Evolutionary conservation across 2,113 vertebrate genomes (phyloP).

Genomic region (Heliornis fulica): DNA sequence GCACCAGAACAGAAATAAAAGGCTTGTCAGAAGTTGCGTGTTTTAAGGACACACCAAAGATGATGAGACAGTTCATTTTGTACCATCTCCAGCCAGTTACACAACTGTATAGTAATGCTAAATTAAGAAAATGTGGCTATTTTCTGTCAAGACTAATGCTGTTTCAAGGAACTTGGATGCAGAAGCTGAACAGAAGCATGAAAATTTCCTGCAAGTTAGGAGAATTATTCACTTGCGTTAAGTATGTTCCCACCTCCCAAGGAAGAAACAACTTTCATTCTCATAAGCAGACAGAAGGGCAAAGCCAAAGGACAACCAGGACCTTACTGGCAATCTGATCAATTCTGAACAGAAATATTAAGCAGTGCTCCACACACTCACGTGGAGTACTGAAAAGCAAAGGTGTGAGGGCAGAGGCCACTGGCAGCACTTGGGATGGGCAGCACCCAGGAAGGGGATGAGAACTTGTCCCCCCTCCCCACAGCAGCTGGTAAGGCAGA

Average conservation of each 20-base stretch:
- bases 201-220: neutral
- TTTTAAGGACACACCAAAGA: neutral
- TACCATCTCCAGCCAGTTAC: neutral
- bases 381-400: neutral
- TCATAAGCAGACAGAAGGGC: neutral
- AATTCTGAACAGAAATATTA: neutral
- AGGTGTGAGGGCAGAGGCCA: neutral
- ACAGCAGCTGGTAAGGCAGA: neutral
- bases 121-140: neutral
- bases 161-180: conserved; percentile 11
- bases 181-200: neutral
- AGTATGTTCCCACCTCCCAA: neutral
- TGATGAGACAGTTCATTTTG: neutral
- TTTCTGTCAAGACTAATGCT: neutral
- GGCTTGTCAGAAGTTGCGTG: accelerated
- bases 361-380: neutral
- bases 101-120: neutral
- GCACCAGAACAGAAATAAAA: neutral
- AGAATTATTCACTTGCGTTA: neutral
- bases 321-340: neutral
- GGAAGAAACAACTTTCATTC: neutral
- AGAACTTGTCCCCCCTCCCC: accelerated
- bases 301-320: neutral
- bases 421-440: accelerated
- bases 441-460: neutral